Evolutionary conservation across 2,797 vertebrate genomes (phyloP), one percentile per base, ranked within the genome.

Genomic region (Sebastes goodei): DNA sequence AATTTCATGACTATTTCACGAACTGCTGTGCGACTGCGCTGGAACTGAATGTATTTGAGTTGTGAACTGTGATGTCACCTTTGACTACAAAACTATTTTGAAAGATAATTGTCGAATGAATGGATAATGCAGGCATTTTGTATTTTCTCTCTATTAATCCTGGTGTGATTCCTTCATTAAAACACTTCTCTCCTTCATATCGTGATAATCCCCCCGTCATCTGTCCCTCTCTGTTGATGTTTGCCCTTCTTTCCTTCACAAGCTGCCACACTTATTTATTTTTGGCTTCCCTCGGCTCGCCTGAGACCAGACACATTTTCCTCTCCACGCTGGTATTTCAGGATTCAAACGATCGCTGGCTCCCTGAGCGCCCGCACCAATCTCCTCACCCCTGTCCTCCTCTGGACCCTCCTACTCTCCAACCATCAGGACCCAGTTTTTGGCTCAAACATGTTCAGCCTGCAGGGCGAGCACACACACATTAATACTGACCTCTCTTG

Each of bases 231-330:
- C 17, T 52, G 66, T 57, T 42, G 59, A 25, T 33, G 59, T 60
- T 71, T 65, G 52, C 20, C 71, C 74, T 63, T n/a, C 38, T 29
- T 65, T 67, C 74, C 79, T 55, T 52, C 83, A 42, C 62, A 38
- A 17, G 60, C 42, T 75, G 35, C 52, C 64, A 23, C 76, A 56
- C 67, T 49, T 69, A 2, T 77, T 82, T 81, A 81, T 81, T 77
- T 76, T 23, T 76, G 67, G 77, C 63, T 3, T 32, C 63, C 23
- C 52, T 42, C 30, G 8, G 52, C 64, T 65, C 71, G 62, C 64
- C 63, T 6, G 77, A 81, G 81, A 83, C 53, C 60, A 71, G 70
- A 69, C 77, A 80, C 80, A 29, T 67, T 71, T 78, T 74, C 60
- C 52, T 25, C 76, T 52, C 42, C 56, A 17, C 49, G 10, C 73